Conservation (phyloP, 2,113 vertebrate species). For the Piaya cayana region DNA sequence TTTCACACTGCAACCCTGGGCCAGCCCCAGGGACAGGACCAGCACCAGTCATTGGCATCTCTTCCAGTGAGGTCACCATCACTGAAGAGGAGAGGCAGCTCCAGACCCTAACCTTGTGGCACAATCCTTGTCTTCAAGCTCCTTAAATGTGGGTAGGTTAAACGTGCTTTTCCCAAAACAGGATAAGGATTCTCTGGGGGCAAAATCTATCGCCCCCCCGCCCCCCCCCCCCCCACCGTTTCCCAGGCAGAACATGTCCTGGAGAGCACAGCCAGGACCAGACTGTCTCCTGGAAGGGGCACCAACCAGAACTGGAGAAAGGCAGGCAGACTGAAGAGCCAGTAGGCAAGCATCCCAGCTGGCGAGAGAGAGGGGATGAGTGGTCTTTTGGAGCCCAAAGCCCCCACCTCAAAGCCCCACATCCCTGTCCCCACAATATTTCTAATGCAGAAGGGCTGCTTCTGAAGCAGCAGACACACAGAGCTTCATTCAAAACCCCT, state of each 20-base stretch:
- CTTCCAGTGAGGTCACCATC: neutral
- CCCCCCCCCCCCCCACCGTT: fast-evolving
- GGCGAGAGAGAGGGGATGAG: neutral
- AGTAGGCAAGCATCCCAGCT: neutral
- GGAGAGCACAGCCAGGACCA: neutral
- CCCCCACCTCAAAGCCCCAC: neutral
- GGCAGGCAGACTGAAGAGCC: neutral
- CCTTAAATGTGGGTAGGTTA: neutral
- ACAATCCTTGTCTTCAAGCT: neutral
- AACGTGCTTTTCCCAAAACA: neutral
- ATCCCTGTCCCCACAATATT: neutral
- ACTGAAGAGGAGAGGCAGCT: neutral
- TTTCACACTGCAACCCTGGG: neutral
- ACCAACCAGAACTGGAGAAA: neutral
- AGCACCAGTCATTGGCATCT: neutral
- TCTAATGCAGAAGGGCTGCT: neutral
- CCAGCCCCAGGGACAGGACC: neutral
- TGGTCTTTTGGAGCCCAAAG: neutral
- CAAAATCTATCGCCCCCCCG: neutral
- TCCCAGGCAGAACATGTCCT: too few species aligned
- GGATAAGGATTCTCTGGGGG: neutral
- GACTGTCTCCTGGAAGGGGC: neutral
- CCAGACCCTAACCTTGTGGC: neutral
- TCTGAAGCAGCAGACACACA: neutral
- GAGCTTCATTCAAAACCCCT: neutral